Percentiles rank a stretch among this genome's conserved stretches.
Conservation (phyloP, 2,888 invertebrate genomes). For the Lasiommata megera region DNA sequence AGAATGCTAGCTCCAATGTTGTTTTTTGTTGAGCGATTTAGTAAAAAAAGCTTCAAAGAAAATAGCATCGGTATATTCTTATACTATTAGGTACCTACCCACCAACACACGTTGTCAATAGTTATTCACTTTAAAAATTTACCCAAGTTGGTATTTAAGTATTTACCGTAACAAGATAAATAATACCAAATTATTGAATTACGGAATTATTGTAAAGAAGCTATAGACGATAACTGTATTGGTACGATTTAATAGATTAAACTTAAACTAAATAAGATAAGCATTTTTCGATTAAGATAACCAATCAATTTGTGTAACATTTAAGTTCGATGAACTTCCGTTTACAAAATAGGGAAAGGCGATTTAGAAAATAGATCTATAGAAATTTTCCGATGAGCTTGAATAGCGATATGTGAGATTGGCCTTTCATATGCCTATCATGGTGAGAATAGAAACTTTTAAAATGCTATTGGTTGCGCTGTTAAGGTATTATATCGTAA, state of each 20-base stretch:
- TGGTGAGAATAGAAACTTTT: conserved; percentile 22
- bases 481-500: background rate
- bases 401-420: conserved; percentile 32
- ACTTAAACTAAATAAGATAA: conserved; percentile 50
- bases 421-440: conserved; percentile 22
- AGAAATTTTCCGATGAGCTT: conserved; percentile 44
- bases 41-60: too few relatives aligned
- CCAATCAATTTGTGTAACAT: conserved; percentile 48
- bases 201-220: conserved; percentile 19
- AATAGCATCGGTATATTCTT: too few relatives aligned
- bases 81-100: too few relatives aligned
- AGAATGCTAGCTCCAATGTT: too few relatives aligned
- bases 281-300: conserved; percentile 58
- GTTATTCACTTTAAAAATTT: too few relatives aligned
- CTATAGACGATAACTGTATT: conserved; percentile 13
- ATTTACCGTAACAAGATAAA: background rate
- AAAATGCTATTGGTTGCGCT: background rate
- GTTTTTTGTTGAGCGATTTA: too few relatives aligned
- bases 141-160: too few relatives aligned
- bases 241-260: conserved; percentile 41
- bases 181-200: conserved; percentile 10
- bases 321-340: conserved; percentile 74
- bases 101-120: too few relatives aligned
- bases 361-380: conserved; percentile 45
- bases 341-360: conserved; percentile 63